Evolutionary conservation across 2,113 vertebrate species (phyloP), one percentile per base, ranked within the genome.

Genomic region (Dasyprocta punctata): DNA sequence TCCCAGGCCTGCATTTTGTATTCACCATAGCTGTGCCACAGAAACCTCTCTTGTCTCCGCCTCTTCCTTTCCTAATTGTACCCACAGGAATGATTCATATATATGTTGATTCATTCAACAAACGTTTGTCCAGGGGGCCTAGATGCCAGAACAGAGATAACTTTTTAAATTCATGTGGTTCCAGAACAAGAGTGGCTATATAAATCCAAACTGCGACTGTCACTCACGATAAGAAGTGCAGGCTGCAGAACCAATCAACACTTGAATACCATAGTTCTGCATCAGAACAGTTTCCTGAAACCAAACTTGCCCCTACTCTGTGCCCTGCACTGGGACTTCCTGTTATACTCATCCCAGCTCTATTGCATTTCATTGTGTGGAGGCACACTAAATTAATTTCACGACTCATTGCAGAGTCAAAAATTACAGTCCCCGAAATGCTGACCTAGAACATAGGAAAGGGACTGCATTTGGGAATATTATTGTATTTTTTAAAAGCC

Each of bases 1-100:
- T 80, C 75, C 75, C 86, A 91, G n/a, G 63, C 47, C 60, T 92
- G 36, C n/a, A 71, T 58, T 78, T 90, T 92, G 58, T 36, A 77
- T 30, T 20, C 28, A 89, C 58, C 56, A 49, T 5, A 14, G 65
- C 63, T n/a, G 33, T 12, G 36, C 4, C 38, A 77, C 22, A 54
- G 44, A 94, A 86, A 52, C n/a, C 24, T 47, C 13, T 41, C 7
- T 78, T 80, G 22, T 90, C 60, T 19, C 26, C 81, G 6, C 63
- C 12, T 22, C 38, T n/a, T 86, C 47, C 26, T 92, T 92, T 78
- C 61, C 47, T 90, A 86, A 84, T 86, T 60, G 91, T 9, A 19
- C 44, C 33, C 33, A 13, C 4, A 85, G 44, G 52, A 93, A 63
- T 93, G 60, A 82, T 3, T 89, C 22, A 36, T n/a, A 81, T 24